phyloP scores from a whole-genome alignment of 2,797 vertebrate species.

The Sebastes vulpes region DNA sequence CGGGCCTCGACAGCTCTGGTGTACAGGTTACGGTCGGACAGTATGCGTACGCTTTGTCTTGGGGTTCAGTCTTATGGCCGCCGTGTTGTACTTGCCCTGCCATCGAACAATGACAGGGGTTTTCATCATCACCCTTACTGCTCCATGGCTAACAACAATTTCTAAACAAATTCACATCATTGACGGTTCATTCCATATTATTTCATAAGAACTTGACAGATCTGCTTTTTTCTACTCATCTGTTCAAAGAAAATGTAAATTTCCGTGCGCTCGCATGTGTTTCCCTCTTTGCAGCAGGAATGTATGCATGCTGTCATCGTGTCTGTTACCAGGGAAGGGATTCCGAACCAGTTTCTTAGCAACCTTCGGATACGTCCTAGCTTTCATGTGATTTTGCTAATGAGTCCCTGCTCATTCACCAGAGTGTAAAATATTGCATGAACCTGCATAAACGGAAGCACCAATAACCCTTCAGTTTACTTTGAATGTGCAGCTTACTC shows the following conservation, averaged over 20 bases:
- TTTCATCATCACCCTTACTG: neutral
- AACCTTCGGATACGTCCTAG: constrained; percentile 75
- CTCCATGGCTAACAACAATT: neutral
- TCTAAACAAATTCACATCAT: neutral
- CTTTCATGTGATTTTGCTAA: constrained; percentile 81
- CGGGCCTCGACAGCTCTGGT: constrained; percentile 28
- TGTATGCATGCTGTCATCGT: constrained; percentile 52
- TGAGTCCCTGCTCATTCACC: constrained; percentile 75
- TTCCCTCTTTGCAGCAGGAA: constrained; percentile 57
- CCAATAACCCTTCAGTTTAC: constrained; percentile 14
- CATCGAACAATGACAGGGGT: neutral
- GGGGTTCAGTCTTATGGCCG: neutral
- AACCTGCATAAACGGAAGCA: constrained; percentile 63
- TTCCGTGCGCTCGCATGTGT: constrained; percentile 30
- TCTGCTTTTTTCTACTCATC: neutral
- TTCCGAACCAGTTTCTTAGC: constrained; percentile 83
- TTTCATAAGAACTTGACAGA: constrained; percentile 10
- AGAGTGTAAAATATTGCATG: constrained; percentile 75
- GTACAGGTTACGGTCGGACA: constrained; percentile 41
- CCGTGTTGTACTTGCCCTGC: neutral
- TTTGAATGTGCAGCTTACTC: neutral
- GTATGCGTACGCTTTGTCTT: constrained; percentile 15
- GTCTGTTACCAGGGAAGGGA: constrained; percentile 79
- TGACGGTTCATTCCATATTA: neutral
- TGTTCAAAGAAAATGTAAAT: constrained; percentile 51